Percentiles rank a stretch among this genome's conserved stretches.
Conservation (phyloP, 2,888 invertebrate genomes). For the Acholoe squamosa region DNA sequence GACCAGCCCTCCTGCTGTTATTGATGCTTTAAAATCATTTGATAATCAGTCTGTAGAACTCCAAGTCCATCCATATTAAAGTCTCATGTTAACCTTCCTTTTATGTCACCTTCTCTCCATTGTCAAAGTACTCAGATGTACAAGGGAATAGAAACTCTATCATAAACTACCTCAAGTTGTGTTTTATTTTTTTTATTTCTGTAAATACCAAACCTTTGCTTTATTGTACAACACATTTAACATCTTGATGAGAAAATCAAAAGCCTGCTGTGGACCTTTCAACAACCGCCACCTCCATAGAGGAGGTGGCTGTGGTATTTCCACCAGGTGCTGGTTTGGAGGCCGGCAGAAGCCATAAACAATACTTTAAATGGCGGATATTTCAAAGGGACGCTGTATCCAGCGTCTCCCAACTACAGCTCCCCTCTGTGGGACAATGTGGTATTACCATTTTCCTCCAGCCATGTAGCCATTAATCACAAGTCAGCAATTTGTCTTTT, state of each 20-base stretch:
- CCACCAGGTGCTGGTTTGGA: background rate
- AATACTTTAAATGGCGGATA: constrained; percentile 43
- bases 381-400: background rate
- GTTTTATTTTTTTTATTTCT: background rate
- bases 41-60: too few relatives aligned
- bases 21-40: too few relatives aligned
- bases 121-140: background rate
- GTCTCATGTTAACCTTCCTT: background rate
- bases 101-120: background rate
- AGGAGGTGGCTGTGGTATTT: too few relatives aligned
- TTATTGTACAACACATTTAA: background rate
- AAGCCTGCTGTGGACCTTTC: constrained; percentile 41
- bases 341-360: constrained; percentile 23
- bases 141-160: background rate
- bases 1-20: too few relatives aligned
- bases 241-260: constrained; percentile 39
- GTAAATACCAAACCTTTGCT: background rate
- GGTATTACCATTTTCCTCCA: constrained; percentile 56
- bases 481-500: constrained; percentile 42
- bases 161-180: background rate
- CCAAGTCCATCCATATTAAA: background rate
- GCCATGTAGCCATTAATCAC: constrained; percentile 50
- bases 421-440: constrained; percentile 49
- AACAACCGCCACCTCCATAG: background rate
- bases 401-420: constrained; percentile 26